Base-by-base conservation (phyloP, 2,888 invertebrate species). In the Bruchidius siliquastri region DNA sequence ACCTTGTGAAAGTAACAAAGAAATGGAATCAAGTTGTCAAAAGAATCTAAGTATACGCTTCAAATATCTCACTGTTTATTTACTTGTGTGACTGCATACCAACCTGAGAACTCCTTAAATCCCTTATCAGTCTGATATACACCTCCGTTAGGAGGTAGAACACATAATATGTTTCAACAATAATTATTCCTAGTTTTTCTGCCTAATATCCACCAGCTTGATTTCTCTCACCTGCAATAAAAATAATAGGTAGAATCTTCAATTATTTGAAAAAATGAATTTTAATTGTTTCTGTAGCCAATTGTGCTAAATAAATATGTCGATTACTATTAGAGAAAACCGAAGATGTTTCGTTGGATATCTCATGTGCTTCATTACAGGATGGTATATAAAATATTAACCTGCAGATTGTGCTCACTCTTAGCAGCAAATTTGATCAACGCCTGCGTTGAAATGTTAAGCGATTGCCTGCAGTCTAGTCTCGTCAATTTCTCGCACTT, bases 391-490 rank as follows among this genome's bases (percentile, higher is more conserved):
- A 49, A 4, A 49, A 18, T 13, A 49, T 18, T 49, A 8, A 49
- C 49, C 83, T 94, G 93, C 74, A 94, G 87, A 85, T 94, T 92
- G 85, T 93, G 92, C 82, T 92, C 92, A 76, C 93, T 93, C 81
- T 92, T 93, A 76, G 93, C 94, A 0, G 94, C 94, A 83, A 95
- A 95, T 82, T 94, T 94, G 82, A 94, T 94, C 67, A 95, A 91
- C 20, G 94, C 93, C 81, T 94, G 94, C 2, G 93, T 93, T 2
- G 94, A 93, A 68, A 95, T 93, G 81, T 93, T 92, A 6, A 93
- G 92, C 67, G 94, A 93, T 82, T 94, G 94, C 84, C 95, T 90
- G 79, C 95, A 89, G 83, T 95, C 95, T 82, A 95, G 85, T 81
- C 92, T 90, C 80, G 87, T 88, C 76, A 95, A 88, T 82, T 92